Conservation (phyloP, 2,113 vertebrate species). For the Cygnus atratus region DNA sequence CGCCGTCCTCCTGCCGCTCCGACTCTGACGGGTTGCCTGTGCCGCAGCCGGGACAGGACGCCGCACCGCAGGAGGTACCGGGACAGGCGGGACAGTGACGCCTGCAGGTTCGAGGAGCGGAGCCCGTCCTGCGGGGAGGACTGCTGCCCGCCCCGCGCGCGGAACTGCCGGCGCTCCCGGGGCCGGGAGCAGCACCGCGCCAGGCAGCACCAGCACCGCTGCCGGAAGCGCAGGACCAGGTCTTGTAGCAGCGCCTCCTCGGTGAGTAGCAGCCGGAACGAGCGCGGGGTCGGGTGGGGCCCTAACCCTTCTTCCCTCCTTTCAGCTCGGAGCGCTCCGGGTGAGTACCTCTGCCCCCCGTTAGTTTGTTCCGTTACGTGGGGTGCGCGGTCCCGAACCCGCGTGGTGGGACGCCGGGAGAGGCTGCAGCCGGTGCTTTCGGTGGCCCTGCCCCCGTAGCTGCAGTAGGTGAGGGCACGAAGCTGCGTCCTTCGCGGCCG, state of each 20-base stretch:
- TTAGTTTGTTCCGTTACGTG: neutral
- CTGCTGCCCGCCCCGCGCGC: conserved; percentile 64
- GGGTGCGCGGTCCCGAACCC: neutral
- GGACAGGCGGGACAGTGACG: conserved; percentile 66
- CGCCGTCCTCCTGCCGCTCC: neutral
- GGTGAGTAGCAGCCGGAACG: conserved; percentile 80
- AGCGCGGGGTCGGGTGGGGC: conserved; percentile 44
- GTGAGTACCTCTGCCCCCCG: conserved; percentile 76
- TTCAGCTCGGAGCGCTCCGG: conserved; percentile 59
- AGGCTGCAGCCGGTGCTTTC: neutral
- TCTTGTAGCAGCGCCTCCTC: conserved; percentile 85
- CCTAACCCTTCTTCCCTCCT: conserved; percentile 52
- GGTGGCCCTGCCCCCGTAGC: neutral
- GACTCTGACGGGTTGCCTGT: neutral
- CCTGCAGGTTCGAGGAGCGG: conserved; percentile 69
- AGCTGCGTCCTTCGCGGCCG: neutral
- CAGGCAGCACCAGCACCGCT: conserved; percentile 66
- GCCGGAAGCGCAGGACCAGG: conserved; percentile 78
- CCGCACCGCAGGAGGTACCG: conserved; percentile 73
- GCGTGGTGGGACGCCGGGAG: neutral
- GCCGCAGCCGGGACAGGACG: conserved; percentile 74
- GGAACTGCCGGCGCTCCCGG: conserved; percentile 70
- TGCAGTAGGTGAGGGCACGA: neutral
- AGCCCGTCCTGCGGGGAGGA: conserved; percentile 75
- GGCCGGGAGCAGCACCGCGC: conserved; percentile 68